Base-by-base conservation (phyloP, 2,888 invertebrate species). In the Orchesella flavescens region DNA sequence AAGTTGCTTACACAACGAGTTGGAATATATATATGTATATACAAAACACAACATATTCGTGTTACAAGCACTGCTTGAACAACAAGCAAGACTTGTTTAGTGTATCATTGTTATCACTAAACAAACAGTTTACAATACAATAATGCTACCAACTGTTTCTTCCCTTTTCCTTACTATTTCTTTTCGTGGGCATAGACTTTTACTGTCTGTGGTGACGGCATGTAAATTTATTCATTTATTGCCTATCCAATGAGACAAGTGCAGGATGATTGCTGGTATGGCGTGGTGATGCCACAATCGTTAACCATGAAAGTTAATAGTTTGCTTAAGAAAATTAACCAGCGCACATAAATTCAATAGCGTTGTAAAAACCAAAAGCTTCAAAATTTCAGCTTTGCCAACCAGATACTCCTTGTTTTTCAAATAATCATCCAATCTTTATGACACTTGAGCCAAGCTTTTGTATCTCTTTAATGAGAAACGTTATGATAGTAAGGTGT, bases 121-220 rank as follows among this genome's bases (percentile, higher is more conserved):
- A 81, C 81, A 81, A 75, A 81, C 71, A 75, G 81, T 81, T 81
- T 75, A 81, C 81, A 81, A 75, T 81, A 77, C 71, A 76, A 83
- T 76, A 77, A 77, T 66, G 83, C 83, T 77, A 83, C 83, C 83
- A 77, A 55, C 71, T 55, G 49, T 49, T 49, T n/a, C n/a, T 61
- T 61, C 23, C 61, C 46, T 61, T n/a, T 44, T 63, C 49, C 15
- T 73, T 73, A 34, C 34, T 34, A 2, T 34, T 34, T 34, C 34
- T 34, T n/a, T n/a, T n/a, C n/a, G 34, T 34, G 34, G 34, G 34
- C 34, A 34, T 34, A 34, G 34, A 34, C 3, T 4, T 34, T 34
- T 34, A 34, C 34, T 34, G 7, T 34, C 2, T 34, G 34, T 34
- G 34, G 34, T 34, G 34, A 34, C 34, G 34, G 34, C 34, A 34